Evolutionary conservation across 2,113 vertebrate species (phyloP).

Genomic region (Anolis carolinensis): DNA sequence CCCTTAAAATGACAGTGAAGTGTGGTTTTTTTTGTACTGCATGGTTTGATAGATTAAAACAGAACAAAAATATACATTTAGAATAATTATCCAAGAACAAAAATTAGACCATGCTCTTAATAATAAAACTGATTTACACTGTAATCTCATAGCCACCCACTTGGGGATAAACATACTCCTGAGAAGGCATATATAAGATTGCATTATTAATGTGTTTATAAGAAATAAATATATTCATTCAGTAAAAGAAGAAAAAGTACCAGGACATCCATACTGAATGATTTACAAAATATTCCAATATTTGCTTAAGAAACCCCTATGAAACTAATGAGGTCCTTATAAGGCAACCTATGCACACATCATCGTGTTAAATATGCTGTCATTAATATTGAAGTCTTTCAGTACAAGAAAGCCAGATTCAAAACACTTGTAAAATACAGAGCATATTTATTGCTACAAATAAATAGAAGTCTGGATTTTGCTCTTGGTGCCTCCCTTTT

Average conservation of each 20-base stretch:
- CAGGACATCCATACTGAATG: slow-evolving; percentile 61
- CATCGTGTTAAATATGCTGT: slow-evolving; percentile 58
- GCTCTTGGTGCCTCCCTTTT: neutral
- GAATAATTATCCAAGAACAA: neutral
- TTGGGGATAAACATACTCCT: neutral
- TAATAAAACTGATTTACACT: slow-evolving; percentile 21
- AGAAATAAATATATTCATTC: slow-evolving; percentile 44
- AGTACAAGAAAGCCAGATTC: slow-evolving; percentile 57
- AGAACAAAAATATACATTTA: accelerated
- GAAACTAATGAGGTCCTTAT: no score
- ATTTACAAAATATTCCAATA: slow-evolving; percentile 56
- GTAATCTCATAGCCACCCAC: neutral
- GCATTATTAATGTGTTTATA: neutral
- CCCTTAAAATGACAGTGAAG: slow-evolving; percentile 16
- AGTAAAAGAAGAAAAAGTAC: slow-evolving; percentile 19
- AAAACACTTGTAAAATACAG: slow-evolving; percentile 61
- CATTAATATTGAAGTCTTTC: slow-evolving; percentile 67
- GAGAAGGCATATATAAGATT: neutral
- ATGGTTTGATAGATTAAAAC: slow-evolving; percentile 5
- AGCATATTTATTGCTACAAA: slow-evolving; percentile 46
- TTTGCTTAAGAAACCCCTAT: slow-evolving; percentile 35
- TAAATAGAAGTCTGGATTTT: slow-evolving; percentile 49
- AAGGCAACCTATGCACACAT: no score
- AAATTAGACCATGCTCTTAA: neutral
- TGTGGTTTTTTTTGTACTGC: slow-evolving; percentile 30